Evolutionary conservation across 64 coral and sea anemone genomes (phyloP).

Genomic region (Catalaphyllia jardinei): DNA sequence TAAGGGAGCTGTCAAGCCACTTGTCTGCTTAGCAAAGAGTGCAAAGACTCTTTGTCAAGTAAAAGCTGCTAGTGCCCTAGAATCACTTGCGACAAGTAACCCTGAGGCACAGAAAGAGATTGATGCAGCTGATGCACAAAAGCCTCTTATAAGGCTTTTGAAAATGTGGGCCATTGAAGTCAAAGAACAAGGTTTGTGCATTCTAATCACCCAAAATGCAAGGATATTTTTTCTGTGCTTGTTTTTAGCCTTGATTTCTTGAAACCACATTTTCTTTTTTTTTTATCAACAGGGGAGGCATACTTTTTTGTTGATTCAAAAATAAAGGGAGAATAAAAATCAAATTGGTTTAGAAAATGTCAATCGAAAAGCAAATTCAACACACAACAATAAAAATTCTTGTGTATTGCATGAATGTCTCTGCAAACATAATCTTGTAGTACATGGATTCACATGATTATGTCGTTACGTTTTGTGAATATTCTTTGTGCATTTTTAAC

Average conservation of each 20-base stretch:
- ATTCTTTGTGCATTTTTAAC: not conserved
- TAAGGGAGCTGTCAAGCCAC: conserved; percentile 79
- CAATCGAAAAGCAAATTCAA: not conserved
- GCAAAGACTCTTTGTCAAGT: conserved; percentile 92
- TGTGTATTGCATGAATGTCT: not conserved
- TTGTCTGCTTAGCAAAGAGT: conserved; percentile 69
- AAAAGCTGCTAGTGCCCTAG: conserved; percentile 95
- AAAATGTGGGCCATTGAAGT: conserved; percentile 98
- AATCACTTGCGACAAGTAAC: conserved; percentile 84
- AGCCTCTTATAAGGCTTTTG: conserved; percentile 83
- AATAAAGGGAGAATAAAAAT: too few relatives aligned
- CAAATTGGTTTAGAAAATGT: not conserved
- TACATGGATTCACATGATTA: not conserved
- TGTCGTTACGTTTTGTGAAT: not conserved
- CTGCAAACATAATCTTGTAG: not conserved
- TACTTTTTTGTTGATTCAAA: too few relatives aligned
- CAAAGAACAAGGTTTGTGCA: conserved; percentile 86
- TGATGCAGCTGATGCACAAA: conserved; percentile 80
- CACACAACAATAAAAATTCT: too few relatives aligned
- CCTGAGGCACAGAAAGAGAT: conserved; percentile 81
- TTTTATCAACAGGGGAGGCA: not conserved
- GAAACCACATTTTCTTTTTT: not conserved
- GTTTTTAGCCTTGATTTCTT: not conserved
- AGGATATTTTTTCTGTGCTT: too few relatives aligned
- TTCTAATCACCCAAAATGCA: not conserved